phyloP scores from a whole-genome alignment of 1,140 invertebrate species.

The Ctenoplectra terminalis region DNA sequence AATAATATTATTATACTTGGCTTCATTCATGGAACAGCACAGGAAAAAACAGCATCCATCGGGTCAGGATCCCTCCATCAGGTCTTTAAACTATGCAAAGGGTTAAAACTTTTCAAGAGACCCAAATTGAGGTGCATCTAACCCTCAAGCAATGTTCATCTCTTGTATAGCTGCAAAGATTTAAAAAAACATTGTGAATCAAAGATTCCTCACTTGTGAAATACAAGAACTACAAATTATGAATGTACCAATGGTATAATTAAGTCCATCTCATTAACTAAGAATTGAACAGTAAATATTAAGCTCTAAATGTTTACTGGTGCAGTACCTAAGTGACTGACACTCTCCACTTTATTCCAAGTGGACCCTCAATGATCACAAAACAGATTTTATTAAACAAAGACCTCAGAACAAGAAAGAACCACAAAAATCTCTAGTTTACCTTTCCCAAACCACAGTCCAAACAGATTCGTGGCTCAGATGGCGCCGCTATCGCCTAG shows the following conservation, averaged over 20 bases:
- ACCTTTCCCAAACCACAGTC: constrained; percentile 78
- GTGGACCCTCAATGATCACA: not conserved
- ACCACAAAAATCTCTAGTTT: constrained; percentile 58
- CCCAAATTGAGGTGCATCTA: not conserved
- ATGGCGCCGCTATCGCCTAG: constrained; percentile 71
- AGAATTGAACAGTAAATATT: not conserved
- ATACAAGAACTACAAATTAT: too few relatives aligned
- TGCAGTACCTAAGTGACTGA: not conserved
- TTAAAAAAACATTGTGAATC: too few relatives aligned
- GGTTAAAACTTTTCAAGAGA: not conserved
- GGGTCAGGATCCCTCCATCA: not conserved
- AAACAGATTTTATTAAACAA: not conserved
- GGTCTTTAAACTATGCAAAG: too few relatives aligned
- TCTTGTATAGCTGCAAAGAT: too few relatives aligned
- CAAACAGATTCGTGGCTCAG: constrained; percentile 78
- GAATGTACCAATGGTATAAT: too few relatives aligned
- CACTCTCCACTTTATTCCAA: not conserved
- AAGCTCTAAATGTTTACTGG: not conserved
- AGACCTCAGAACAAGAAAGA: not conserved
- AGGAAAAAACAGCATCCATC: not conserved
- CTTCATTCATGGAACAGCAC: not conserved
- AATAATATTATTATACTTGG: not conserved
- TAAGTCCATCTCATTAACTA: too few relatives aligned
- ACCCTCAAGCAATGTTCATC: not conserved
- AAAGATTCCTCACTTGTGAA: too few relatives aligned